These are phyloP conservation scores for Thecophora atra DNA, from an alignment of 2,888 invertebrate genomes.

Conservation along the genomic window DNA sequence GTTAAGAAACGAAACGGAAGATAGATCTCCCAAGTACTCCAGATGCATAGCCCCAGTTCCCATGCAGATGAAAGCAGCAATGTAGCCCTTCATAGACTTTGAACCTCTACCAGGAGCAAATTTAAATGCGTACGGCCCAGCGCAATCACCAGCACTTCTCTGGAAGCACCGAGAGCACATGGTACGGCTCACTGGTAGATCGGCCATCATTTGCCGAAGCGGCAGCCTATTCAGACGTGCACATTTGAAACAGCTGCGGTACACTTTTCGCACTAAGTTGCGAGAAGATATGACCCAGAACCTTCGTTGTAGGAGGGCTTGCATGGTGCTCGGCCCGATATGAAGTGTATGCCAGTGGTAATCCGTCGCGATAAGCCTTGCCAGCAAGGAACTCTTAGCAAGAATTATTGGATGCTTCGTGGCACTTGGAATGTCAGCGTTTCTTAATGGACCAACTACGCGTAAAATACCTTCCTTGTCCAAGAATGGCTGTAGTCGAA, in stretches of 20 bases:
- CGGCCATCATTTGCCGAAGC: background rate
- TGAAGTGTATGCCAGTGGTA: background rate
- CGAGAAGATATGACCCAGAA: too few species aligned
- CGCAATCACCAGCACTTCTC: too few species aligned
- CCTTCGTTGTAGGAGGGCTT: background rate
- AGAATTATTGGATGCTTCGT: slow-evolving; percentile 28
- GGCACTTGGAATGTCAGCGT: background rate
- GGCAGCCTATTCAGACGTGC: background rate
- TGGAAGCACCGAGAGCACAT: too few species aligned
- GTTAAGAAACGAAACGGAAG: slow-evolving; percentile 11
- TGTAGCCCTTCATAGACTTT: slow-evolving; percentile 25
- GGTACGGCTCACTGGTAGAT: slow-evolving; percentile 24
- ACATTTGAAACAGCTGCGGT: slow-evolving; percentile 8
- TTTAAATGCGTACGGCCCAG: too few species aligned
- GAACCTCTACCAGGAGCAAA: too few species aligned
- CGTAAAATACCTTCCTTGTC: slow-evolving; percentile 25
- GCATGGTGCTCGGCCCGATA: slow-evolving; percentile 15
- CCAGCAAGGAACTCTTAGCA: slow-evolving; percentile 26
- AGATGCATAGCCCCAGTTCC: slow-evolving; percentile 27
- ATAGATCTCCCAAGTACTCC: slow-evolving; percentile 18
- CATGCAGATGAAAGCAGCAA: slow-evolving; percentile 8
- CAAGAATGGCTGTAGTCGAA: slow-evolving; percentile 28
- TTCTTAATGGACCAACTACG: slow-evolving; percentile 17
- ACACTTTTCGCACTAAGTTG: slow-evolving; percentile 1
- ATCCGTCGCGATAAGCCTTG: slow-evolving; percentile 8